Base-by-base conservation (phyloP, 1,140 invertebrate genomes). In the Rhagoletis zephyria region DNA sequence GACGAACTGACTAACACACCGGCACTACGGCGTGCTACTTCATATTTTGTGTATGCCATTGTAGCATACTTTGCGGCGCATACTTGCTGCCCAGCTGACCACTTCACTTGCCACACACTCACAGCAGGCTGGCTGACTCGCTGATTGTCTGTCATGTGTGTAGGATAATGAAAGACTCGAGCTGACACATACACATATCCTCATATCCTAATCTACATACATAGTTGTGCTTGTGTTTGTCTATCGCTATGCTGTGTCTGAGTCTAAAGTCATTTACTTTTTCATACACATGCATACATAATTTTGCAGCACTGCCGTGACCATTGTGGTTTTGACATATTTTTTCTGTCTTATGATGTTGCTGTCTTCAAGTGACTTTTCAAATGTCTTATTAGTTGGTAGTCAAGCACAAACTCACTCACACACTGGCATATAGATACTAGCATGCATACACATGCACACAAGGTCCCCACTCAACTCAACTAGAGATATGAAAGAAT, bases 321-420 rank as follows among this genome's bases (percentile, higher is more conserved):
- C 48, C 48, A n/a, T 81, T 19, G 74, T 81, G 67, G 67, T 81
- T 81, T 81, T 81, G 74, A 81, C 74, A 81, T 16, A 51, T n/a
- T 81, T 81, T 51, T 81, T 81, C 40, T n/a, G 9, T 81, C 48
- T 81, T 56, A 81, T 30, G 48, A 56, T 56, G 74, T 81, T 81
- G 42, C 74, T 81, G 74, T 81, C 74, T 81, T 81, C 74, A 51
- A 81, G 74, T 81, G 74, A 81, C 74, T 81, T 81, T 56, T 81
- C 48, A 81, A 51, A 81, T 81, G 74, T 81, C 74, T 81, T 81
- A 81, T 81, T 81, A 81, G 74, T 30, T 19, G 74, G 16, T 42
- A 81, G 74, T 81, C 48, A 56, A 16, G 16, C 14, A 30, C n/a
- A 77, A 12, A 56, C 74, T 19, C 40, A 70, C 67, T 30, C 9